A percentile compares a stretch with the other conserved stretches of the same genome.
Evolutionary conservation across 2,888 invertebrate genomes (phyloP).

Genomic region (Archips crataeganus): DNA sequence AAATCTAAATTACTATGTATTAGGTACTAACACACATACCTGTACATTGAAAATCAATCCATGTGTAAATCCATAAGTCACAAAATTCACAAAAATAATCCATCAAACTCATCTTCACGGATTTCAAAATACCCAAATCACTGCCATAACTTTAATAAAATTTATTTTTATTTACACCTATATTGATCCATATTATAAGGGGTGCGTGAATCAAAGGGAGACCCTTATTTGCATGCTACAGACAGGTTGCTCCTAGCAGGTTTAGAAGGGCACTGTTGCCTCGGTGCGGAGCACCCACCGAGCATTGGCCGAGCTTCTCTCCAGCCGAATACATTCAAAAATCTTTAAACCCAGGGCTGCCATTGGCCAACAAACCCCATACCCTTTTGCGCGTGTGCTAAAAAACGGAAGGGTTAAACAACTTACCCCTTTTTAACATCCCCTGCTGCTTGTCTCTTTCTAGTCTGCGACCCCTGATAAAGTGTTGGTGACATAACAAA

Average conservation of each 20-base stretch:
- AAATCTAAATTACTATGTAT: neutral
- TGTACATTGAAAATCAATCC: conserved; percentile 8
- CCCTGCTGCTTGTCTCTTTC: conserved; percentile 67
- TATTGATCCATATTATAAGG: neutral
- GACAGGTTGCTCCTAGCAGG: conserved; percentile 62
- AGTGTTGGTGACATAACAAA: conserved; percentile 16
- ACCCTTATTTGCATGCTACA: conserved; percentile 51
- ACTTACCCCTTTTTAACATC: conserved; percentile 72
- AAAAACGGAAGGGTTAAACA: conserved; percentile 82
- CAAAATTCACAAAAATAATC: neutral
- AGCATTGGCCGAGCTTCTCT: conserved; percentile 55
- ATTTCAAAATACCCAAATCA: neutral
- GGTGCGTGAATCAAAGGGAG: neutral
- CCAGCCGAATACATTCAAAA: conserved; percentile 75
- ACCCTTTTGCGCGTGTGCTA: conserved; percentile 83
- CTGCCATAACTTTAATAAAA: conserved; percentile 6
- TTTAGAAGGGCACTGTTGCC: conserved; percentile 64
- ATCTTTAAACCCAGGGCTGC: conserved; percentile 65
- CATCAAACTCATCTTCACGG: conserved; percentile 9
- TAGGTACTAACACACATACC: conserved; percentile 7
- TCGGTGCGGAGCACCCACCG: conserved; percentile 57
- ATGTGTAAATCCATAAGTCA: conserved; percentile 9
- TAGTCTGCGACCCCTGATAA: conserved; percentile 37
- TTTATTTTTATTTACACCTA: neutral
- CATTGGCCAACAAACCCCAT: conserved; percentile 76